phyloP scores from a whole-genome alignment of 1,140 invertebrate genomes.

The Temnothorax curvispinosus region DNA sequence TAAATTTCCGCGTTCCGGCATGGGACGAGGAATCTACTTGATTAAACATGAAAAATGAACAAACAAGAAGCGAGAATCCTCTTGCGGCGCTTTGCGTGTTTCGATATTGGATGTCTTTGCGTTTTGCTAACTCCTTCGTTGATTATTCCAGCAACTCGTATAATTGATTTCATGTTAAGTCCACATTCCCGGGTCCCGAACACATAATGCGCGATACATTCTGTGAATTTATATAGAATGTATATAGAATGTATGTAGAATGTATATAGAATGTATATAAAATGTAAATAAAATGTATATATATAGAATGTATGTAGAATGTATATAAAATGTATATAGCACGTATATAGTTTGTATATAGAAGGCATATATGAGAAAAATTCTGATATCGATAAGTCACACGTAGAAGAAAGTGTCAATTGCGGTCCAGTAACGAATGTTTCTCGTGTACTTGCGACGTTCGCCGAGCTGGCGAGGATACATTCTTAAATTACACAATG shows the following conservation, averaged over 20 bases:
- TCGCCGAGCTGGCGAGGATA: not conserved
- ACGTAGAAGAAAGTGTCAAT: conserved; percentile 4
- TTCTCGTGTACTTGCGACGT: not conserved
- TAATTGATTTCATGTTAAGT: not conserved
- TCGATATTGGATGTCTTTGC: not conserved
- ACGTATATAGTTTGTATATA: too few species aligned
- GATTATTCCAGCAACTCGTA: not conserved
- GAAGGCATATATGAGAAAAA: not conserved
- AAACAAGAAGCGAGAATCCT: conserved; percentile 20
- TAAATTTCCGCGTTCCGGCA: conserved; percentile 47
- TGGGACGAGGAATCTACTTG: conserved; percentile 54
- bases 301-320: too few species aligned
- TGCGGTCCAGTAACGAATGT: not conserved
- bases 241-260: too few species aligned
- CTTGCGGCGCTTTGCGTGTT: conserved; percentile 2
- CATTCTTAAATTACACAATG: conserved; percentile 54
- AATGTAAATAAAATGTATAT: too few species aligned
- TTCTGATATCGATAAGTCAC: not conserved
- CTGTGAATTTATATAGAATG: not conserved
- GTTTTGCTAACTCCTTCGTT: not conserved
- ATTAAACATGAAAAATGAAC: conserved; percentile 56
- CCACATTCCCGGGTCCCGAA: not conserved
- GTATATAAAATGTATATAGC: too few species aligned
- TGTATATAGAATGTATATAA: too few species aligned
- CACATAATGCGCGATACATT: not conserved